A percentile compares a stretch with the other conserved stretches of the same genome.
These are phyloP conservation scores for Mohoua ochrocephala DNA, from an alignment of 2,113 vertebrate species.

Conservation along the genomic window DNA sequence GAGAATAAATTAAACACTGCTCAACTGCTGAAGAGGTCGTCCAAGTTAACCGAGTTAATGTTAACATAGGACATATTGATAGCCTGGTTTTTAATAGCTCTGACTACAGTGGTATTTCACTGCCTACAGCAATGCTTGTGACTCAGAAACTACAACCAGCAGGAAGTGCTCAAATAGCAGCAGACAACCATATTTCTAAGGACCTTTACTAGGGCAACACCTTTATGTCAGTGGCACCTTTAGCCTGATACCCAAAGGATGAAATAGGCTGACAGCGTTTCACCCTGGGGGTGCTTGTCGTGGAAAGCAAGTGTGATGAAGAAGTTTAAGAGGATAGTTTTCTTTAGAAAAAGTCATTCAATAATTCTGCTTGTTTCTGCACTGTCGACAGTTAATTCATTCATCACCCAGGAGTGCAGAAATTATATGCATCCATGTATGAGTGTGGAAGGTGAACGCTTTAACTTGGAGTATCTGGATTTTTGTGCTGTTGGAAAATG, in stretches of 20 bases:
- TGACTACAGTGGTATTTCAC: background rate
- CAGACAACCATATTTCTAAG: background rate
- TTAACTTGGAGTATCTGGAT: background rate
- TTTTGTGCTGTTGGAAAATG: background rate
- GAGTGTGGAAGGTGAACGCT: background rate
- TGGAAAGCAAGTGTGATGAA: background rate
- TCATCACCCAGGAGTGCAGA: background rate
- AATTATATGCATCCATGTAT: accelerated
- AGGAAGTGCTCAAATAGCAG: background rate
- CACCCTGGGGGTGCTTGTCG: accelerated
- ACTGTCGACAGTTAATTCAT: background rate
- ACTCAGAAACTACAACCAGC: background rate
- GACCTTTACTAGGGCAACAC: background rate
- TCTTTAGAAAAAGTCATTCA: background rate
- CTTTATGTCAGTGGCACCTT: background rate
- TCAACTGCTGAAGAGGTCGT: background rate
- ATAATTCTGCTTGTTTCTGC: background rate
- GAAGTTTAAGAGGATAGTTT: background rate
- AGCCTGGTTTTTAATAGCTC: background rate
- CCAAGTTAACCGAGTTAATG: background rate
- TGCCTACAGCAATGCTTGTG: background rate
- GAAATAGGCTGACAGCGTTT: background rate
- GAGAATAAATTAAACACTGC: background rate
- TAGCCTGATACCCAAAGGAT: background rate
- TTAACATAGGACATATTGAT: background rate